These are phyloP conservation scores for Euwallacea similis DNA, from an alignment of 1,140 invertebrate genomes.

Conservation along the genomic window DNA sequence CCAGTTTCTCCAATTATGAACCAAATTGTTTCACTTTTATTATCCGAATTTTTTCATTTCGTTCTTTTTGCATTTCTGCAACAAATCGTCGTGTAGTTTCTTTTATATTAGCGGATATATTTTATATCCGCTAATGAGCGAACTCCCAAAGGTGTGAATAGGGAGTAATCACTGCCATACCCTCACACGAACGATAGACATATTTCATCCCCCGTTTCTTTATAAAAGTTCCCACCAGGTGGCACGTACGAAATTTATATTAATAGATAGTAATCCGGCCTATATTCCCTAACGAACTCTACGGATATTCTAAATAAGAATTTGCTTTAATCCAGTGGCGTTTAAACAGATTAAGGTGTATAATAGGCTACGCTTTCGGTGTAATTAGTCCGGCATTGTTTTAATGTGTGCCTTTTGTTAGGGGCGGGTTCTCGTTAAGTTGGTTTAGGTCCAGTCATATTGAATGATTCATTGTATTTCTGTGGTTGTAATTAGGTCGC, in stretches of 20 bases:
- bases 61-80: too few species aligned
- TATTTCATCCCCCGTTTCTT: too few species aligned
- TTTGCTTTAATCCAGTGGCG: slow-evolving; percentile 37
- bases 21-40: too few species aligned
- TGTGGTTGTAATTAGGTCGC: not conserved
- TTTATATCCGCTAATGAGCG: too few species aligned
- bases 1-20: too few species aligned
- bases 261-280: slow-evolving; percentile 4
- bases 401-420: slow-evolving; percentile 40
- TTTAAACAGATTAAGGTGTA: slow-evolving; percentile 43
- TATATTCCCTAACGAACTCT: not conserved
- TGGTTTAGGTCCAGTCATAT: slow-evolving; percentile 30
- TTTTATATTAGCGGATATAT: too few species aligned
- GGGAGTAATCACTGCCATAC: not conserved
- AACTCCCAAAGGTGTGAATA: not conserved
- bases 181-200: too few species aligned
- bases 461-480: slow-evolving; percentile 29
- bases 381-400: slow-evolving; percentile 44
- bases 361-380: slow-evolving; percentile 40
- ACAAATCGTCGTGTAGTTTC: too few species aligned
- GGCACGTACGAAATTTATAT: not conserved
- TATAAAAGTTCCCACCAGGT: not conserved
- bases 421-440: slow-evolving; percentile 19
- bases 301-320: slow-evolving; percentile 41
- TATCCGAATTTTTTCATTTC: too few species aligned